phyloP scores from a whole-genome alignment of 2,113 vertebrate species.

The Bombycilla garrulus region DNA sequence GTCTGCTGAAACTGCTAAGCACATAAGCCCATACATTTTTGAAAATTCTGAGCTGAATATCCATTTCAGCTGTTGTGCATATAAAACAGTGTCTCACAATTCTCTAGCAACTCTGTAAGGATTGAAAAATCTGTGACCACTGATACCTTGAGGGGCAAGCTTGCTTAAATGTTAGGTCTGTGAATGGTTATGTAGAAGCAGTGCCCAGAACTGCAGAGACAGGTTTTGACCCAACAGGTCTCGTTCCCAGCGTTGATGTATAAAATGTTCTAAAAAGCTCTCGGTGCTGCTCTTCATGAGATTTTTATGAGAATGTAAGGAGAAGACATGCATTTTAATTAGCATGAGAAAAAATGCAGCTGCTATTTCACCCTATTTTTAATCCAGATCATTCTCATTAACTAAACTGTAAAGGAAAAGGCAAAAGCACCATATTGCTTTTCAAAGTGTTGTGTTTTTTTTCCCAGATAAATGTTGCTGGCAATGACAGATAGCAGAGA shows the following conservation, averaged over 20 bases:
- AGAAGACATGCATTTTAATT: neutral
- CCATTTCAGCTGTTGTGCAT: neutral
- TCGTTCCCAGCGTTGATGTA: neutral
- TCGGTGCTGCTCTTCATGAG: neutral
- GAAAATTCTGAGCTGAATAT: neutral
- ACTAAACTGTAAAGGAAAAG: neutral
- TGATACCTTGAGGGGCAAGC: neutral
- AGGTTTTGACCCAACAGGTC: neutral
- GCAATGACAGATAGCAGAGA: neutral
- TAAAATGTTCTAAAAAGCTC: neutral
- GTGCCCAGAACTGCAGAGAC: neutral
- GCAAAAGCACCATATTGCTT: neutral
- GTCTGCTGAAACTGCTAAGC: neutral
- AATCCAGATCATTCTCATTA: neutral
- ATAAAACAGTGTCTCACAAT: neutral
- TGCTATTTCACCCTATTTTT: slow-evolving; percentile 12
- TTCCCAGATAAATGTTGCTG: neutral
- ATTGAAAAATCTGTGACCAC: neutral
- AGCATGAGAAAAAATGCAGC: neutral
- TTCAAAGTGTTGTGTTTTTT: neutral
- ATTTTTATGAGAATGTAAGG: neutral
- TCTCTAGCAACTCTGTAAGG: neutral
- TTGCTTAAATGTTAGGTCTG: neutral
- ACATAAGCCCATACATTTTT: neutral
- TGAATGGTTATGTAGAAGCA: neutral